Percentiles rank a stretch among this genome's conserved stretches.
These are phyloP conservation scores for Lacerta agilis DNA, from an alignment of 2,797 vertebrate species.

Conservation along the genomic window DNA sequence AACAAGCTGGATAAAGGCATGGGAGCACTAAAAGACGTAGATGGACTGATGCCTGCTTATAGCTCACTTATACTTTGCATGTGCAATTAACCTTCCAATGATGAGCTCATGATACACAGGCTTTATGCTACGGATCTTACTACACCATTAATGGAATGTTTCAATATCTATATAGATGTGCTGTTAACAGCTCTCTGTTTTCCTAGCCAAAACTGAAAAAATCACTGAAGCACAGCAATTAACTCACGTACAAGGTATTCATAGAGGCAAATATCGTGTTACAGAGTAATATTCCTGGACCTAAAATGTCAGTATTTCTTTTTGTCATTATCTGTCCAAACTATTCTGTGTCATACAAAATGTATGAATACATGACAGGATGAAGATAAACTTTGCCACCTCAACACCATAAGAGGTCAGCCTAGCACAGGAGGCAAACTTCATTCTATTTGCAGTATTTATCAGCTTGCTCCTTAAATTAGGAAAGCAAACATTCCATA, in stretches of 20 bases:
- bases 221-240: not conserved
- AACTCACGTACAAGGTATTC: not conserved
- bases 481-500: not conserved
- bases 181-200: not conserved
- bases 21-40: not conserved
- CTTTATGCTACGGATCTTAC: not conserved
- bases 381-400: constrained; percentile 52
- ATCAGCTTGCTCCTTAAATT: constrained; percentile 32
- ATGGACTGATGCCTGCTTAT: not conserved
- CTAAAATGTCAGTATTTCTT: constrained; percentile 38
- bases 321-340: not conserved
- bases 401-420: constrained; percentile 24
- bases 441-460: constrained; percentile 15
- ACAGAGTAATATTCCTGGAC: not conserved
- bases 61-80: not conserved
- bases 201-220: not conserved
- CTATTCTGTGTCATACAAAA: not conserved
- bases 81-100: not conserved
- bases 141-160: not conserved
- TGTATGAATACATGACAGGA: not conserved
- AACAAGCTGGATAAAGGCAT: not conserved
- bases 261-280: not conserved
- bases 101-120: too few species aligned
- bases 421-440: constrained; percentile 9
- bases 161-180: not conserved